Conservation (phyloP, 2,113 vertebrate genomes). For the Typhlomys cinereus region DNA sequence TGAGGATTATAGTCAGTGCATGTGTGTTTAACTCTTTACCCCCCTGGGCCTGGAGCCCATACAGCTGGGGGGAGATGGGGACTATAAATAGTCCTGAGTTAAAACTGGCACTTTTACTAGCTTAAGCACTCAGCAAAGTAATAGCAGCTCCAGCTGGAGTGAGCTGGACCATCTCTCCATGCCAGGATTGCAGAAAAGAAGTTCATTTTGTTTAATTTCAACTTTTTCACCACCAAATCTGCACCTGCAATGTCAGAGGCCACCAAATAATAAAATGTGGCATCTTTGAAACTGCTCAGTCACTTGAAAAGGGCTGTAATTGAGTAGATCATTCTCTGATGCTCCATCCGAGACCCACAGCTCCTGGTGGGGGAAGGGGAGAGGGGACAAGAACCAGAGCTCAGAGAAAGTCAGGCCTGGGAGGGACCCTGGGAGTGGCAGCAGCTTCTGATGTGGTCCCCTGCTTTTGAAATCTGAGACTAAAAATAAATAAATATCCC, state of each 20-base stretch:
- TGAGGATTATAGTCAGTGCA: background rate
- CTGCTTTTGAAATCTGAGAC: constrained; percentile 69
- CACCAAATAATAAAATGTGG: constrained; percentile 96
- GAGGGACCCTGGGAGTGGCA: constrained; percentile 43
- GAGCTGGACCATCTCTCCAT: background rate
- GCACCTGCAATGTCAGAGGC: constrained; percentile 95
- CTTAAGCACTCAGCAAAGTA: constrained; percentile 14
- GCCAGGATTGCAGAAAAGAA: constrained; percentile 53
- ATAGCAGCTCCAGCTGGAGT: constrained; percentile 43
- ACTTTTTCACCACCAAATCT: constrained; percentile 86
- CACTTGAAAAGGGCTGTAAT: constrained; percentile 90
- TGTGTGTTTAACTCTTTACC: constrained; percentile 28
- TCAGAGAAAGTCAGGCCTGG: constrained; percentile 14
- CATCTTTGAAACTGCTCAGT: constrained; percentile 94
- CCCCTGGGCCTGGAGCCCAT: constrained; percentile 19
- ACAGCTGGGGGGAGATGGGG: background rate
- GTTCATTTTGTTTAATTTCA: constrained; percentile 82
- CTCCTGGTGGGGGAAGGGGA: constrained; percentile 46
- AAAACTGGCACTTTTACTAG: background rate
- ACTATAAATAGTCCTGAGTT: background rate
- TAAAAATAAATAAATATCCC: constrained; percentile 82
- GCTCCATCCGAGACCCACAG: constrained; percentile 76
- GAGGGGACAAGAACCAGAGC: background rate
- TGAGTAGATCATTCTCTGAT: constrained; percentile 87
- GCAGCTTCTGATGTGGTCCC: constrained; percentile 68